phyloP scores from a whole-genome alignment of 1,140 invertebrate genomes.

The Pseudomyrmex pallidus region DNA sequence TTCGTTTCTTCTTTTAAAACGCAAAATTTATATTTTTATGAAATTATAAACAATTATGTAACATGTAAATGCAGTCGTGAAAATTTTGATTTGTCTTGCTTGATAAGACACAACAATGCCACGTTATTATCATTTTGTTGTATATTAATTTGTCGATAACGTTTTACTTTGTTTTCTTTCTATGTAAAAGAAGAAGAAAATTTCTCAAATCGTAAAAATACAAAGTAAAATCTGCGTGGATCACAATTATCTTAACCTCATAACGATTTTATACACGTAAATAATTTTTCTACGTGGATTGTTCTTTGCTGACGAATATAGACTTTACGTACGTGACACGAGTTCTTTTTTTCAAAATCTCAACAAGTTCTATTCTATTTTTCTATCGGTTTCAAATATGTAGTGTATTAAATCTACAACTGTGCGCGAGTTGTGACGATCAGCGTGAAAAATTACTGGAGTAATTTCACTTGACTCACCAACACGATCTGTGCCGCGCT shows the following conservation, averaged over 20 bases:
- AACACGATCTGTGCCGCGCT: conserved; percentile 89
- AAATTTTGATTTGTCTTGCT: too few relatives aligned
- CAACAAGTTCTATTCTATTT: not conserved
- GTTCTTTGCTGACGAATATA: not conserved
- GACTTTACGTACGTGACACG: not conserved
- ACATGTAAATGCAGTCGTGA: too few relatives aligned
- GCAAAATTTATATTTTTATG: too few relatives aligned
- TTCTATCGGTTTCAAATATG: not conserved
- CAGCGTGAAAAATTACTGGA: not conserved
- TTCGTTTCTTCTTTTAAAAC: too few relatives aligned
- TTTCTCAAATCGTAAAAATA: not conserved
- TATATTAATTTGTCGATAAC: too few relatives aligned
- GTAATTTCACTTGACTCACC: conserved; percentile 85
- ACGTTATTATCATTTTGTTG: too few relatives aligned
- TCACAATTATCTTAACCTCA: conserved; percentile 2
- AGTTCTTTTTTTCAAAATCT: not conserved
- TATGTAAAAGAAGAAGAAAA: too few relatives aligned
- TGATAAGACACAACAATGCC: too few relatives aligned
- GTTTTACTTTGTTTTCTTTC: not conserved
- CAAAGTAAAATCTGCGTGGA: not conserved
- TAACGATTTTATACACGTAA: not conserved
- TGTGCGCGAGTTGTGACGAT: not conserved
- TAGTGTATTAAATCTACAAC: not conserved
- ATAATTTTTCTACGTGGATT: not conserved
- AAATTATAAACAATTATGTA: too few relatives aligned